These are phyloP conservation scores for Acestrorhynchus altus DNA, from an alignment of 2,797 vertebrate species.

Conservation along the genomic window DNA sequence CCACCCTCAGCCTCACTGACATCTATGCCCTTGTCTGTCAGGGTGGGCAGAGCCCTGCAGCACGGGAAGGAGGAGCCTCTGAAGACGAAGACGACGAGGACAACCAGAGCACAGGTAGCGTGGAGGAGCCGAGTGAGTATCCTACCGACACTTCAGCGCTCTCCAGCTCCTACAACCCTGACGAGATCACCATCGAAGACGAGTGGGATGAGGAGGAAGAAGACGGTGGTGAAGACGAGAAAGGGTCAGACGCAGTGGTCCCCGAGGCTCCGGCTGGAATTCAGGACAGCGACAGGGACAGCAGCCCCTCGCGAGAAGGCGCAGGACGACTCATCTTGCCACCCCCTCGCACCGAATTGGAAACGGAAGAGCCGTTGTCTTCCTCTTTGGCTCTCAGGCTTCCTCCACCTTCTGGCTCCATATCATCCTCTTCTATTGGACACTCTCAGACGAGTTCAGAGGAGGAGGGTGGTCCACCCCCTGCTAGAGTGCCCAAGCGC, in stretches of 20 bases:
- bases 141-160: slow-evolving; percentile 87
- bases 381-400: slow-evolving; percentile 55
- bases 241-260: slow-evolving; percentile 59
- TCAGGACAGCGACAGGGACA: slow-evolving; percentile 50
- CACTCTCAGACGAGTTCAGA: slow-evolving; percentile 45
- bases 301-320: slow-evolving; percentile 56
- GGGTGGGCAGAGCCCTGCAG: slow-evolving; percentile 62
- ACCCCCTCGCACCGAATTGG: slow-evolving; percentile 65
- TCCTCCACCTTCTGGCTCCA: slow-evolving; percentile 69
- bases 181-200: slow-evolving; percentile 94
- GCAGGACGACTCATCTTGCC: slow-evolving; percentile 73
- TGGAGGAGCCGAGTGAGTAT: slow-evolving; percentile 90
- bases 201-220: slow-evolving; percentile 86
- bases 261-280: slow-evolving; percentile 37
- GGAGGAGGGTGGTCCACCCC: slow-evolving; percentile 26
- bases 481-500: slow-evolving; percentile 81
- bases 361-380: slow-evolving; percentile 35
- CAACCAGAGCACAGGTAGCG: slow-evolving; percentile 76
- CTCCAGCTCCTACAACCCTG: slow-evolving; percentile 89
- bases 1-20: slow-evolving; percentile 88
- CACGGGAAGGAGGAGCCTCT: slow-evolving; percentile 59
- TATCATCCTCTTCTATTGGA: slow-evolving; percentile 32
- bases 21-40: slow-evolving; percentile 82
- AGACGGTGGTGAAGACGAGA: slow-evolving; percentile 45
- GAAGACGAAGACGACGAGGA: slow-evolving; percentile 80